These are phyloP conservation scores for Drosophila eugracilis DNA, from an alignment of 1,140 invertebrate species.

Conservation along the genomic window DNA sequence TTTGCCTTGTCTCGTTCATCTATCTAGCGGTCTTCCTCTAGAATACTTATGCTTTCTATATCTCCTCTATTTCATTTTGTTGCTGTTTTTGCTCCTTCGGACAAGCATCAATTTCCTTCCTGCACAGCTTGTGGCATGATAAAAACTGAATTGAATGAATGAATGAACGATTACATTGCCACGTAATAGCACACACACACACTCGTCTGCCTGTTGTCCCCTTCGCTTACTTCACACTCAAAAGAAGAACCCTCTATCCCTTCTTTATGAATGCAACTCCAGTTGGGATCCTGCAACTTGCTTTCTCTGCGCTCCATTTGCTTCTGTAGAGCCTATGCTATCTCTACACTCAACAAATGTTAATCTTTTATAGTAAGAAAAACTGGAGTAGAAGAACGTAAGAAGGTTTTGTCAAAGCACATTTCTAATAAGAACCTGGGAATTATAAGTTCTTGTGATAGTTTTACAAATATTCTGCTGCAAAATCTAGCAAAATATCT, in stretches of 20 bases:
- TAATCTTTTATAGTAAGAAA: background rate
- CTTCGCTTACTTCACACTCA: background rate
- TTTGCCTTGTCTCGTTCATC: slow-evolving; percentile 5
- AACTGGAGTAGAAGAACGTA: background rate
- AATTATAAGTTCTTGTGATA: background rate
- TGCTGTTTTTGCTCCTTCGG: slow-evolving; percentile 6
- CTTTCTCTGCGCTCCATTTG: slow-evolving; percentile 38
- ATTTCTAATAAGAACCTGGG: background rate
- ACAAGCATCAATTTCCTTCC: slow-evolving; percentile 37
- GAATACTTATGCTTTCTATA: too few relatives aligned
- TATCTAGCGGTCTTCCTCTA: background rate
- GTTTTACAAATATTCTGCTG: too few relatives aligned
- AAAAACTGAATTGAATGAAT: slow-evolving; percentile 56
- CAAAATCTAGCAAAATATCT: too few relatives aligned
- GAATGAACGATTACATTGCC: slow-evolving; percentile 60
- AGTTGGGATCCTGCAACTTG: slow-evolving; percentile 28
- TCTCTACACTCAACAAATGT: background rate
- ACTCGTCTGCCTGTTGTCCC: background rate
- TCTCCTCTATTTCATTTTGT: background rate
- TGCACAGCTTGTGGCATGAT: slow-evolving; percentile 43
- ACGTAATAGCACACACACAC: slow-evolving; percentile 24
- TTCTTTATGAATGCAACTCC: slow-evolving; percentile 4
- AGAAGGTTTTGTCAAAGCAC: too few relatives aligned
- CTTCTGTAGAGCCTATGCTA: slow-evolving; percentile 19
- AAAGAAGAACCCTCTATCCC: too few relatives aligned